Conservation (phyloP, 2,888 invertebrate species). For the Koerneria pararmatus region DNA sequence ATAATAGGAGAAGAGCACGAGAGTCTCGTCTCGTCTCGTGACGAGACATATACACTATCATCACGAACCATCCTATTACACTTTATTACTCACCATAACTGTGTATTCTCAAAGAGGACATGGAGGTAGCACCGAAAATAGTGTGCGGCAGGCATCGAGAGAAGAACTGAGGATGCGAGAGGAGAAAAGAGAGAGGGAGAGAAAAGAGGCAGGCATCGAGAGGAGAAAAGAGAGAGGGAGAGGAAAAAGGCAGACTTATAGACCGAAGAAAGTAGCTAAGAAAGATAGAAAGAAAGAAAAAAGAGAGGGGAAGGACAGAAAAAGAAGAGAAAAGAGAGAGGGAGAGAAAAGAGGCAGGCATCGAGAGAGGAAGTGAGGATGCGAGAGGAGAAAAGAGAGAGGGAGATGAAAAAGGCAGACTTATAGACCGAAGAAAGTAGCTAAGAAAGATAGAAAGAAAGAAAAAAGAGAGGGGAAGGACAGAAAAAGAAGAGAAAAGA, state of each 20-base stretch:
- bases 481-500: neutral
- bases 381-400: slow-evolving; percentile 14
- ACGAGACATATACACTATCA: neutral
- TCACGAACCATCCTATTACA: too few relatives aligned
- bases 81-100: too few relatives aligned
- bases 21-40: slow-evolving; percentile 6
- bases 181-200: too few relatives aligned
- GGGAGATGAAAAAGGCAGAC: slow-evolving; percentile 18
- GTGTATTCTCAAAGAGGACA: too few relatives aligned
- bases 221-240: slow-evolving; percentile 1
- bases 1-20: neutral
- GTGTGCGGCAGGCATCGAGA: too few relatives aligned
- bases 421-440: too few relatives aligned
- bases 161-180: too few relatives aligned
- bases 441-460: neutral
- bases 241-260: slow-evolving; percentile 1
- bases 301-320: slow-evolving; percentile 6
- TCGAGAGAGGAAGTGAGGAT: slow-evolving; percentile 5
- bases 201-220: neutral
- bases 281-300: slow-evolving; percentile 1
- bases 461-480: neutral
- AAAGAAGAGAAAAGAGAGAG: slow-evolving; percentile 15
- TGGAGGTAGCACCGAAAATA: too few relatives aligned
- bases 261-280: neutral
- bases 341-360: slow-evolving; percentile 22